Evolutionary conservation across 2,888 invertebrate genomes (phyloP).

Genomic region (Atrina japonica): DNA sequence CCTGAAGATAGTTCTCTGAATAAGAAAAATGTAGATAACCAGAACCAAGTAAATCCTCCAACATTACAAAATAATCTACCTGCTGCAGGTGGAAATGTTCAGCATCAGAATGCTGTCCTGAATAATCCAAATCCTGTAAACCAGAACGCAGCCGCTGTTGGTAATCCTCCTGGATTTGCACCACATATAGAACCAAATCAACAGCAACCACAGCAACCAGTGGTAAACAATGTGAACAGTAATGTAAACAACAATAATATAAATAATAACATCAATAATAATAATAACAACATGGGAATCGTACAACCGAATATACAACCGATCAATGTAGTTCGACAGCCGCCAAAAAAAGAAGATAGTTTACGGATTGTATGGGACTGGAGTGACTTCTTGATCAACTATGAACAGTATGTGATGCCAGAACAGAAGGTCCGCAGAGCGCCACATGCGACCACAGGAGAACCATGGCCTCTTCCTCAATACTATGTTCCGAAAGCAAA

Average conservation of each 20-base stretch:
- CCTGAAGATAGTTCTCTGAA: no score
- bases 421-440: constrained; percentile 76
- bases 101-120: no score
- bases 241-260: constrained; percentile 25
- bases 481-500: constrained; percentile 78
- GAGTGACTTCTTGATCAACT: constrained; percentile 73
- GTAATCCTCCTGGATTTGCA: no score
- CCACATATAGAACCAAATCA: no score
- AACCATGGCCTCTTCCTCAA: constrained; percentile 87
- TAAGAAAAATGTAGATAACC: no score
- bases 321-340: constrained; percentile 16
- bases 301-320: constrained; percentile 1
- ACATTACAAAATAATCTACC: no score
- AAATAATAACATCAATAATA: constrained; percentile 15
- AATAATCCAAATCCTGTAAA: no score
- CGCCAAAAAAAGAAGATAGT: constrained; percentile 46
- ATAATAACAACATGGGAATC: constrained; percentile 6
- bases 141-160: no score
- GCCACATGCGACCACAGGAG: constrained; percentile 81
- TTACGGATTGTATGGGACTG: constrained; percentile 71
- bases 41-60: no score
- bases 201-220: no score
- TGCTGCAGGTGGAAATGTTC: no score
- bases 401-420: constrained; percentile 70
- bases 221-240: background rate